Evolutionary conservation across 2,113 vertebrate genomes (phyloP).

Genomic region (Motacilla alba): DNA sequence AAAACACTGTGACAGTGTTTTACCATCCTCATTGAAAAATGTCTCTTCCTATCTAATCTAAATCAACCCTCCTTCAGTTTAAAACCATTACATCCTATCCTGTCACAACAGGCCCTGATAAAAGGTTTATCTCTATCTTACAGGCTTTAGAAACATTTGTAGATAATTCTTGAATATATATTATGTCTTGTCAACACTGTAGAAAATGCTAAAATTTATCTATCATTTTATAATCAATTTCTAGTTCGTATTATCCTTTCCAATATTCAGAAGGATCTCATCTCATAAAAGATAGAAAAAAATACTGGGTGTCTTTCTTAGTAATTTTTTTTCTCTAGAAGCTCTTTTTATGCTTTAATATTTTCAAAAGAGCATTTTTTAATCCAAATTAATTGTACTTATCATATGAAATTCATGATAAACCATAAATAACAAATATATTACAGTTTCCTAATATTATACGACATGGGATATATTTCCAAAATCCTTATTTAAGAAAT

Average conservation of each 20-base stretch:
- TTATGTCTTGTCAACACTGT: not conserved
- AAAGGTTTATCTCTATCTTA: not conserved
- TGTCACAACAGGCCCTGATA: not conserved
- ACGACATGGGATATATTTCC: not conserved
- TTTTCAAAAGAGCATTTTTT: not conserved
- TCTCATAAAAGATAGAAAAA: not conserved
- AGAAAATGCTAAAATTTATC: not conserved
- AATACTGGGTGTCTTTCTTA: not conserved
- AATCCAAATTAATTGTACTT: not conserved
- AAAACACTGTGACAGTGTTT: not conserved
- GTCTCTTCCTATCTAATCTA: not conserved
- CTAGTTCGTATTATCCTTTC: not conserved
- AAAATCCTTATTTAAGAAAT: not conserved
- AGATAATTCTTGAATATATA: not conserved
- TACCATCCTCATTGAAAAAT: not conserved
- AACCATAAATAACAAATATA: not conserved
- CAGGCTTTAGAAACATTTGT: not conserved
- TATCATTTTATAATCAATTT: not conserved
- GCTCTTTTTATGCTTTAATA: not conserved
- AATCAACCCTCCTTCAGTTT: not conserved
- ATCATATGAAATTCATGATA: not conserved
- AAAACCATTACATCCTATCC: not conserved
- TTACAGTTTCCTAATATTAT: not conserved
- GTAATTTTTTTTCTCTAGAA: not conserved
- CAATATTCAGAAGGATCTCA: not conserved